Conservation (phyloP, 1,140 invertebrate genomes). For the Halyomorpha halys region DNA sequence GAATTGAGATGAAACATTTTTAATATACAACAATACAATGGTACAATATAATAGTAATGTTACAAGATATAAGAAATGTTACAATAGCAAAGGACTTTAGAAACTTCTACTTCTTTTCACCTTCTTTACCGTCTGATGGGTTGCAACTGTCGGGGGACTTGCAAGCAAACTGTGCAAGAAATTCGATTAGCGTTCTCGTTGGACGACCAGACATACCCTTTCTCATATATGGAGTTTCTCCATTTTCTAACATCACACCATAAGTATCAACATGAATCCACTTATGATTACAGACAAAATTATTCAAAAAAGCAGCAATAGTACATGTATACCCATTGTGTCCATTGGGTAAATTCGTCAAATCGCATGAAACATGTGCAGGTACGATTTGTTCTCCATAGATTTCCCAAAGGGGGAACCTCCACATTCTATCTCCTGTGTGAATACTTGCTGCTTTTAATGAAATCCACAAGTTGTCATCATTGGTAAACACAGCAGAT, state of each 20-base stretch:
- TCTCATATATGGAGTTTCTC: constrained; percentile 27
- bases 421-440: constrained; percentile 56
- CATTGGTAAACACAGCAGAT: constrained; percentile 47
- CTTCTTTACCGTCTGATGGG: no score
- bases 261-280: constrained; percentile 51
- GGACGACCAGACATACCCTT: constrained; percentile 31
- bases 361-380: constrained; percentile 16
- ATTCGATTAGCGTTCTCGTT: constrained; percentile 30
- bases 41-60: no score
- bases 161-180: constrained; percentile 29
- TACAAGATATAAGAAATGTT: no score
- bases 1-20: no score
- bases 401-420: constrained; percentile 52
- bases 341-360: constrained; percentile 20
- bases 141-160: background rate
- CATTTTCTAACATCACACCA: constrained; percentile 40
- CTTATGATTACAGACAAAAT: constrained; percentile 43
- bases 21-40: no score
- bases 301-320: constrained; percentile 47
- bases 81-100: no score
- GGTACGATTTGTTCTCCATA: constrained; percentile 27
- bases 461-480: constrained; percentile 39
- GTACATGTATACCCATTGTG: constrained; percentile 40
- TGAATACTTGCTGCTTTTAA: constrained; percentile 41
- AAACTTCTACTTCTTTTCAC: no score